Evolutionary conservation across 1,140 invertebrate species (phyloP), one percentile per base, ranked within the genome.

Genomic region (Lethocerus indicus): DNA sequence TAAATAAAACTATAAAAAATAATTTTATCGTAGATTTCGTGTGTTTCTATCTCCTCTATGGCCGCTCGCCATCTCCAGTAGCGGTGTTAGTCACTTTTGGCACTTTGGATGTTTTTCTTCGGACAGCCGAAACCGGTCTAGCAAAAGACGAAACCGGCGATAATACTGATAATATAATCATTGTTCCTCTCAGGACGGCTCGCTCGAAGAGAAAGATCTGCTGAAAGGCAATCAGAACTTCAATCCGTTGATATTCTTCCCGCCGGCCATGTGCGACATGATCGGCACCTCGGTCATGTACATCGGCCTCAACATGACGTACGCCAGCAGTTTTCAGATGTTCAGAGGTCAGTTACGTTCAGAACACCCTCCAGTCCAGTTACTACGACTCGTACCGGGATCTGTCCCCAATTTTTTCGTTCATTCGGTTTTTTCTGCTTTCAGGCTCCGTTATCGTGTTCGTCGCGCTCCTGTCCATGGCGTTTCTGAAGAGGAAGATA

Each of bases 321-420:
- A 85, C 63, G 83, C 87, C 1, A 92, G 87, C 48, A 93, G 88
- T 60, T 96, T 94, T 63, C 92, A 96, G 71, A 97, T 97, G 92
- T 78, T 97, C 55, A 70, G 92, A 72, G 89, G 87, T 78, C 59
- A 49, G 56, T 56, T 42, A 9, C 3, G n/a, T 42, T 12, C n/a
- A 5, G 24, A 12, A 29, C 25, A 21, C 27, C 32, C n/a, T n/a
- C 39, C 14, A 4, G 25, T 4, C 2, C 7, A 6, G 39, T n/a
- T n/a, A n/a, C n/a, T n/a, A n/a, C n/a, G n/a, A n/a, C n/a, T n/a
- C n/a, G n/a, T n/a, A n/a, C n/a, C n/a, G n/a, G n/a, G n/a, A n/a
- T n/a, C n/a, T n/a, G n/a, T n/a, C n/a, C n/a, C n/a, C n/a, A n/a
- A n/a, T n/a, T n/a, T n/a, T n/a, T n/a, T n/a, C n/a, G n/a, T n/a